phyloP scores from a whole-genome alignment of 1,140 invertebrate species.

The Akabosia matsudoensis region DNA sequence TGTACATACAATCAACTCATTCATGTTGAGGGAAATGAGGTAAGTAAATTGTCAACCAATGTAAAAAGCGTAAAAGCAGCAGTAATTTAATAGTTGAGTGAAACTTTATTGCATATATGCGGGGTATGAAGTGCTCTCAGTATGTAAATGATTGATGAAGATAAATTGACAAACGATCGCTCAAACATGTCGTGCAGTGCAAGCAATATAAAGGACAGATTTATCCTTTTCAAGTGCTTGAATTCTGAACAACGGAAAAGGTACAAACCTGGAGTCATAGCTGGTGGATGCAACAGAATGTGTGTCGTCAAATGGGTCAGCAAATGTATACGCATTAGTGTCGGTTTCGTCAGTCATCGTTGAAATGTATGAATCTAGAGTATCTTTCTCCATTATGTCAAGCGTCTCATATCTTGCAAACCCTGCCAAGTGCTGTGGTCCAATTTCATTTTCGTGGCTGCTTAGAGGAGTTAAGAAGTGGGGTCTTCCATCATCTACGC shows the following conservation, averaged over 20 bases:
- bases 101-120: no score
- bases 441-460: background rate
- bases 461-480: no score
- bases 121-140: no score
- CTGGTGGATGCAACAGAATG: slow-evolving; percentile 39
- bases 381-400: slow-evolving; percentile 10
- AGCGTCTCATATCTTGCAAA: background rate
- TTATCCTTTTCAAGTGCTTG: background rate
- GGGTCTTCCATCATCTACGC: background rate
- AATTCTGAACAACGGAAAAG: no score
- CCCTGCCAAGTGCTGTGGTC: background rate
- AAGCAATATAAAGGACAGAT: background rate
- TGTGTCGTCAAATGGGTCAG: slow-evolving; percentile 38
- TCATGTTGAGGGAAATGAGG: no score
- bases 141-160: slow-evolving; percentile 2
- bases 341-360: slow-evolving; percentile 33
- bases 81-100: no score
- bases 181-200: background rate
- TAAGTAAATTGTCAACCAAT: no score
- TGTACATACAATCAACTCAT: no score
- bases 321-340: slow-evolving; percentile 40
- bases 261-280: slow-evolving; percentile 39
- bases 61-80: no score
- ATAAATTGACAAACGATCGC: slow-evolving; percentile 8
- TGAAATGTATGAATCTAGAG: slow-evolving; percentile 37